Conservation (phyloP, 2,113 vertebrate species). For the Girardinichthys multiradiatus region DNA sequence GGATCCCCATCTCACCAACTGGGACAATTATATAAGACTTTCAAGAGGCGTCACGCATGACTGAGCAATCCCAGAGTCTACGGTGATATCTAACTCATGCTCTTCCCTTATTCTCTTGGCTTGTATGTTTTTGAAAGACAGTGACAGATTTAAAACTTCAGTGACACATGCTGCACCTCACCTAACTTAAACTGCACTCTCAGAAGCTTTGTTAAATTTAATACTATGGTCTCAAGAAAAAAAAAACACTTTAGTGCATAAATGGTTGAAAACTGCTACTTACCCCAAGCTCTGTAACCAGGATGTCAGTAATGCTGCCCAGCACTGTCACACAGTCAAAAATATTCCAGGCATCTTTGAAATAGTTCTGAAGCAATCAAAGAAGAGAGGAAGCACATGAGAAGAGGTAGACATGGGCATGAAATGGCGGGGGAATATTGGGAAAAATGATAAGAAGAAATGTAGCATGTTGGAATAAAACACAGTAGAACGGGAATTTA, state of each 20-base stretch:
- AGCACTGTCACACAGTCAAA: conserved; percentile 98
- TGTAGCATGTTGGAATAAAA: not conserved
- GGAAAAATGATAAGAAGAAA: conserved; percentile 10
- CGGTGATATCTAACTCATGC: conserved; percentile 52
- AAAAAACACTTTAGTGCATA: conserved; percentile 3
- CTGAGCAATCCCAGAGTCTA: conserved; percentile 64
- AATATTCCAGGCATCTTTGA: conserved; percentile 97
- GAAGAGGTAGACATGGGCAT: not conserved
- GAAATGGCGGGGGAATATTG: conserved; percentile 1
- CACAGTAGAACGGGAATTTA: conserved; percentile 1
- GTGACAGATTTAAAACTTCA: conserved; percentile 39
- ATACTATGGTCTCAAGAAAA: not conserved
- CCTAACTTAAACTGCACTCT: conserved; percentile 5
- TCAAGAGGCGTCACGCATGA: conserved; percentile 73
- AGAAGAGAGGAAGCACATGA: conserved; percentile 5
- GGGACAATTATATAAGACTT: conserved; percentile 82
- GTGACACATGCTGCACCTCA: conserved; percentile 25
- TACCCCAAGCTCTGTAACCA: conserved; percentile 96
- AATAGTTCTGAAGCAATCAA: conserved; percentile 88
- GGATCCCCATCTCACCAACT: conserved; percentile 62
- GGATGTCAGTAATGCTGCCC: conserved; percentile 96
- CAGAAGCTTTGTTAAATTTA: not conserved
- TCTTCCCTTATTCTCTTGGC: conserved; percentile 23
- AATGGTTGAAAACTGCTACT: conserved; percentile 61
- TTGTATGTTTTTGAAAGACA: conserved; percentile 30